Evolutionary conservation across 2,888 invertebrate genomes (phyloP), one percentile per base, ranked within the genome.

Genomic region (Cotesia congregata): DNA sequence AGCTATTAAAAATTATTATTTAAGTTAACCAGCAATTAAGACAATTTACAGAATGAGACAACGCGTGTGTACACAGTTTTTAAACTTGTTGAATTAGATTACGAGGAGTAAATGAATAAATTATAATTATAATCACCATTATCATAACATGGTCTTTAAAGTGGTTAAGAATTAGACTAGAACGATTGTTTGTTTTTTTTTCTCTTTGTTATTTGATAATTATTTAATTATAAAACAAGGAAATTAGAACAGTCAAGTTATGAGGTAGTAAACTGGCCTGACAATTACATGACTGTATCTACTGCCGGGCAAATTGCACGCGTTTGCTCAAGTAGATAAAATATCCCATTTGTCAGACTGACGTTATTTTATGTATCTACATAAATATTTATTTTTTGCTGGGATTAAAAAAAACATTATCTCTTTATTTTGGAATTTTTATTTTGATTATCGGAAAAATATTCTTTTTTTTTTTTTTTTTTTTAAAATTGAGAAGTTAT

Each of bases 261-360:
- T 61, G 7, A 39, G 15, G 41, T 65, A 30, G 20, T 61, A 50
- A 50, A 50, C 50, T 12, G 67, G 82, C 74, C 80, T 78, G 80
- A 80, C 82, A 60, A 76, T 39, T 72, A 74, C 67, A 64, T 69
- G 80, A 80, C 76, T 62, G 70, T 78, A 78, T 80, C 78, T 75
- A 80, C 82, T 82, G 75, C 38, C 65, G 50, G 70, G 70, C 72
- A 65, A 76, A 64, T 50, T 15, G n/a, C 59, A 30, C 60, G 62
- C 69, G 65, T 41, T 62, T 50, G 61, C 50, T 62, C 17, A 69
- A 30, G 40, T 59, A 67, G 59, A 60, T 72, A 38, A 72, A 75
- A 20, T 15, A 69, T 20, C 38, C 5, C n/a, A 59, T n/a, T 76
- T 61, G 74, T 39, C 71, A 62, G 70, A 12, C 76, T 17, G 50